These are phyloP conservation scores for Megalops cyprinoides DNA, from an alignment of 2,797 vertebrate species.

Conservation along the genomic window DNA sequence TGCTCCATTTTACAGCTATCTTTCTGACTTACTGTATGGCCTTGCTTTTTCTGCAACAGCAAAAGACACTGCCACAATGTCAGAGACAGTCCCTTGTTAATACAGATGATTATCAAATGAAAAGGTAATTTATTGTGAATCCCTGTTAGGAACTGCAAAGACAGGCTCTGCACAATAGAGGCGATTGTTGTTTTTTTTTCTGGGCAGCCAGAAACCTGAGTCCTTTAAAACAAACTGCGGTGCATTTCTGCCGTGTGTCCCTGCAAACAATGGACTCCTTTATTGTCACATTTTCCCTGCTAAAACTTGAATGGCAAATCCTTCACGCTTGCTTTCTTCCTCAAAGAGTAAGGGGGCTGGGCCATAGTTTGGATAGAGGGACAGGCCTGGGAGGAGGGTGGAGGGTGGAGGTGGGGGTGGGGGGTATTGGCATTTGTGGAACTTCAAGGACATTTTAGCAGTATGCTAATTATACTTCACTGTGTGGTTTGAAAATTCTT, in stretches of 20 bases:
- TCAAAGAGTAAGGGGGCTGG: constrained; percentile 87
- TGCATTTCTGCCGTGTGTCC: constrained; percentile 47
- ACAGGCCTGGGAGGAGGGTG: constrained; percentile 79
- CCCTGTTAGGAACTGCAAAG: constrained; percentile 23
- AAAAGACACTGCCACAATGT: constrained; percentile 7
- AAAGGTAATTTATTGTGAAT: constrained; percentile 28
- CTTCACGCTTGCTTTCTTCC: constrained; percentile 41
- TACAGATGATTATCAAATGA: constrained; percentile 39
- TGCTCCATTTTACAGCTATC: no score
- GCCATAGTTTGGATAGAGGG: constrained; percentile 88
- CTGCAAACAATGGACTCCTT: constrained; percentile 51
- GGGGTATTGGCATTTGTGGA: neutral
- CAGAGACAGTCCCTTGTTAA: constrained; percentile 32
- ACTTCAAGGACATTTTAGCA: constrained; percentile 18
- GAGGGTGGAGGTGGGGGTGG: neutral
- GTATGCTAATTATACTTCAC: no score
- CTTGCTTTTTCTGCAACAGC: neutral
- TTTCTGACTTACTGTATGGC: neutral
- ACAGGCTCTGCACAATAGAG: constrained; percentile 40
- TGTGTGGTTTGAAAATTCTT: no score
- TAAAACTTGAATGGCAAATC: constrained; percentile 24
- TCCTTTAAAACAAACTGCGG: constrained; percentile 38
- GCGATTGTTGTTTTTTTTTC: constrained; percentile 45
- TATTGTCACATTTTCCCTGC: constrained; percentile 33
- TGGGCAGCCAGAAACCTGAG: constrained; percentile 46